These are phyloP conservation scores for Arenaria interpres DNA, from an alignment of 2,113 vertebrate genomes.

Conservation along the genomic window DNA sequence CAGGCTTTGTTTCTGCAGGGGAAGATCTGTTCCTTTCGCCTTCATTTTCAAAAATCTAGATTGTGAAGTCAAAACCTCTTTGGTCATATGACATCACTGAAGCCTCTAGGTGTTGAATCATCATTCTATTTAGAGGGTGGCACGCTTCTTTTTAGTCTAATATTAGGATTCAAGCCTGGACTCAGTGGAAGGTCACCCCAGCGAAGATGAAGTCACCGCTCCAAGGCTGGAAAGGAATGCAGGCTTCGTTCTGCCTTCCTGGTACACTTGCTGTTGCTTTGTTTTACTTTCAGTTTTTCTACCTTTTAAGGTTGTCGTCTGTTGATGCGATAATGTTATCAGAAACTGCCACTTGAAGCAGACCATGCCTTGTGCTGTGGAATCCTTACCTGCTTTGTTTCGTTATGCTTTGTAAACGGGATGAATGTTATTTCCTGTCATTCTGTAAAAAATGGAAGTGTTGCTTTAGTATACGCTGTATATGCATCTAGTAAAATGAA, in stretches of 20 bases:
- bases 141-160: constrained; percentile 73
- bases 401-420: background rate
- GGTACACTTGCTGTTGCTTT: constrained; percentile 44
- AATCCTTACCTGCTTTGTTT: background rate
- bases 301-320: constrained; percentile 41
- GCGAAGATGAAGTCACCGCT: constrained; percentile 62
- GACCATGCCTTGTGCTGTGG: background rate
- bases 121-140: constrained; percentile 77
- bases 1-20: constrained; percentile 27
- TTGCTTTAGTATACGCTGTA: background rate
- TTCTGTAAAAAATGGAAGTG: background rate
- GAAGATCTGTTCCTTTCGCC: constrained; percentile 39
- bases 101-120: constrained; percentile 77
- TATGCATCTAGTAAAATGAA: background rate
- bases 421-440: background rate
- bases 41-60: constrained; percentile 37
- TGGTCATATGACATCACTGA: constrained; percentile 68
- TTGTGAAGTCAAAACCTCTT: constrained; percentile 64
- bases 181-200: constrained; percentile 74
- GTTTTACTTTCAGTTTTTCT: constrained; percentile 60
- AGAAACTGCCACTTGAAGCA: background rate
- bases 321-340: background rate
- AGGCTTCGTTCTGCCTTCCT: constrained; percentile 35
- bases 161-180: constrained; percentile 72
- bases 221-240: constrained; percentile 53